phyloP scores from a whole-genome alignment of 1,140 invertebrate species.

The Pygmarrhopalites habei region DNA sequence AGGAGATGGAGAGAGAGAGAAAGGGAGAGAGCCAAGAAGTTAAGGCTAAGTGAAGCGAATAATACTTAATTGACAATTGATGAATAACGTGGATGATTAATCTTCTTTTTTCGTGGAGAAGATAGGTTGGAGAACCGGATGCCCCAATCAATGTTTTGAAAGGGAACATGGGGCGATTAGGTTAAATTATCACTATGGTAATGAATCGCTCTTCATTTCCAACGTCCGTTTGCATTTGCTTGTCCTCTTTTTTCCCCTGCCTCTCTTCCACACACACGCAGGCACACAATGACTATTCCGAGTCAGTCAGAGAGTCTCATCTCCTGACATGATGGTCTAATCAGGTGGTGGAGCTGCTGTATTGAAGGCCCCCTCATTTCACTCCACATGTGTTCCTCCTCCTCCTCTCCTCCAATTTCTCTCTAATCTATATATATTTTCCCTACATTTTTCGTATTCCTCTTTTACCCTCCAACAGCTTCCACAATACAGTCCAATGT shows the following conservation, averaged over 20 bases:
- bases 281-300: neutral
- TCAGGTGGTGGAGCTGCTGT: slow-evolving; percentile 12
- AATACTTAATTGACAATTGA: slow-evolving; percentile 38
- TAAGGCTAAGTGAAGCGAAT: slow-evolving; percentile 25
- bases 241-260: neutral
- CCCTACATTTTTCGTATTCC: neutral
- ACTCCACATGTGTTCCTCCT: slow-evolving; percentile 23
- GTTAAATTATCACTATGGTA: slow-evolving; percentile 32
- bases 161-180: slow-evolving; percentile 23
- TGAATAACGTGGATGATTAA: slow-evolving; percentile 35
- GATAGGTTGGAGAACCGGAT: slow-evolving; percentile 31
- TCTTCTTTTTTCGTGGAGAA: slow-evolving; percentile 23
- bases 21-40: slow-evolving; percentile 6
- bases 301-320: neutral
- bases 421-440: too few species aligned
- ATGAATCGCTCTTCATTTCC: slow-evolving; percentile 32
- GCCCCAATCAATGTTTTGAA: slow-evolving; percentile 23
- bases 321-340: slow-evolving; percentile 3
- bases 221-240: slow-evolving; percentile 20
- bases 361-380: neutral
- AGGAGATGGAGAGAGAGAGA: neutral
- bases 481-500: too few species aligned
- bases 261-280: neutral
- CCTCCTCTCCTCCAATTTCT: neutral
- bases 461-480: neutral